Conservation (phyloP, 2,113 vertebrate genomes). For the Panthera tigris region DNA sequence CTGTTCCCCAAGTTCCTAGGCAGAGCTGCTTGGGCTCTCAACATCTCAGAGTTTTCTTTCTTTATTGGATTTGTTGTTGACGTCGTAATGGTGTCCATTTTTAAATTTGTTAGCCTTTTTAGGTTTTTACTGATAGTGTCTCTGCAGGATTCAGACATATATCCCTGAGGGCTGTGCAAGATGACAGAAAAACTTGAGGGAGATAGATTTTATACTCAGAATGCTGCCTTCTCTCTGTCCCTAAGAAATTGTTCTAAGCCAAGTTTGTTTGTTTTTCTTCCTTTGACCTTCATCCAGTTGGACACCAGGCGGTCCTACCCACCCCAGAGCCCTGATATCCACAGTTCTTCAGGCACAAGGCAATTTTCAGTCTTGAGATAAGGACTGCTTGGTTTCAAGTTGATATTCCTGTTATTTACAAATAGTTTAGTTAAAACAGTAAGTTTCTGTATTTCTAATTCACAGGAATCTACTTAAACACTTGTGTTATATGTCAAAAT, state of each 20-base stretch:
- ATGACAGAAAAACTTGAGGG: neutral
- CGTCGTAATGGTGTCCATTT: neutral
- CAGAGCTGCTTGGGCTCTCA: neutral
- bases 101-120: neutral
- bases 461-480: neutral
- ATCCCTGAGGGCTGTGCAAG: neutral
- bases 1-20: neutral
- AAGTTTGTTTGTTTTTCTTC: neutral
- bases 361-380: neutral
- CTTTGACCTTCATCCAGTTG: neutral
- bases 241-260: neutral
- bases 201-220: neutral
- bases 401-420: neutral
- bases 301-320: neutral
- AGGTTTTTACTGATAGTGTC: neutral
- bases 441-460: neutral
- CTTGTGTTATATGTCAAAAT: neutral
- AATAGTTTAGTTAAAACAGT: neutral
- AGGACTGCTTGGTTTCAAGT: neutral
- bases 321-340: neutral
- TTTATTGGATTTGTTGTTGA: neutral
- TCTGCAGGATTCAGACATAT: neutral
- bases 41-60: neutral
- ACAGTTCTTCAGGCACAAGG: neutral
- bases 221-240: neutral